Conservation (phyloP, 2,797 vertebrate genomes). For the Saxicola maurus region DNA sequence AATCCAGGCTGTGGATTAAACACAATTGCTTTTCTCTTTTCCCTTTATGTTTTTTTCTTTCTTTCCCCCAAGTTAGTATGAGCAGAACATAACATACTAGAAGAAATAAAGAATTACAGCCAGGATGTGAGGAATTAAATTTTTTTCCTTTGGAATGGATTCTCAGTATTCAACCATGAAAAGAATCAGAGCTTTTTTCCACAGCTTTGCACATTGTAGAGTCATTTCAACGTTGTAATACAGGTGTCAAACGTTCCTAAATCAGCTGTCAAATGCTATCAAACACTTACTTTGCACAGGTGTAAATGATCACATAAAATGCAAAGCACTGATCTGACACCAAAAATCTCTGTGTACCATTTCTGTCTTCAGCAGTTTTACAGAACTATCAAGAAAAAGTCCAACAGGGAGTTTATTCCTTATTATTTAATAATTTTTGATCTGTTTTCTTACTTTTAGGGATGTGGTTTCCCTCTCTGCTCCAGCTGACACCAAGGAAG, state of each 20-base stretch:
- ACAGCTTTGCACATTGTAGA: constrained; percentile 18
- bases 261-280: constrained; percentile 48
- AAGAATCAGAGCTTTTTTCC: constrained; percentile 12
- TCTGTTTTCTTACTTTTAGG: background rate
- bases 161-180: background rate
- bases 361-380: constrained; percentile 8
- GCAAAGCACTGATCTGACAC: constrained; percentile 14
- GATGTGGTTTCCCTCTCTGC: background rate
- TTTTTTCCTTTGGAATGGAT: background rate
- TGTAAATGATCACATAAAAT: constrained; percentile 37
- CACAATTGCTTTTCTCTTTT: background rate
- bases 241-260: constrained; percentile 37
- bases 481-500: background rate
- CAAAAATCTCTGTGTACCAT: background rate
- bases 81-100: background rate
- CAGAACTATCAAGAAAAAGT: background rate
- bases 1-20: background rate
- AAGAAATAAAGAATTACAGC: background rate
- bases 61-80: background rate
- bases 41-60: background rate
- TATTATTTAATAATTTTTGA: background rate
- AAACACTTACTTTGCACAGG: constrained; percentile 19
- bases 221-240: constrained; percentile 22
- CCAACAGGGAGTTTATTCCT: background rate
- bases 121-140: background rate